Evolutionary conservation across 2,888 invertebrate genomes (phyloP), one percentile per base, ranked within the genome.

Genomic region (Drosophila demipolita): DNA sequence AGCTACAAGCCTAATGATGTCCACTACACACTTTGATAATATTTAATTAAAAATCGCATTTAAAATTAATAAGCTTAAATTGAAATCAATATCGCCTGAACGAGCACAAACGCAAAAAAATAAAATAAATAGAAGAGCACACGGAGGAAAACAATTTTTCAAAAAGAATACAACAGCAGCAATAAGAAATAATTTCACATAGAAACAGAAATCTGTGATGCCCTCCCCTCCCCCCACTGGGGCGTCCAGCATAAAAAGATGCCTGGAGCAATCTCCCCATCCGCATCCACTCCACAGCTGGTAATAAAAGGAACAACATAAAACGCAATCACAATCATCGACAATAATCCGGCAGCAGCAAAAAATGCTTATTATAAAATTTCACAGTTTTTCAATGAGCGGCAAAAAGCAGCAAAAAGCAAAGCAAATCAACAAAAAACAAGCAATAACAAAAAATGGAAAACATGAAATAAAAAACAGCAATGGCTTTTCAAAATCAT

Each of bases 401-500:
- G 70, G 59, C 68, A 78, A 66, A 81, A 73, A 71, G 63, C 66
- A 54, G 45, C 57, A 54, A 55, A 33, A 61, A 58, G 36, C 59
- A 77, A 77, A 77, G 64, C 62, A 52, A 73, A 65, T 48, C 35
- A 64, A 57, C 40, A 63, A 58, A 59, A 2, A 7, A 45, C 11
- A 15, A n/a, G n/a, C 40, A 42, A 60, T 52, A 59, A 52, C 63
- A 66, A 60, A 54, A 49, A 53, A 15, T 45, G 55, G 60, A 66
- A 60, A 57, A 80, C 83, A 73, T 64, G 49, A 35, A 55, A 62
- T 33, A 68, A 71, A 71, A 73, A 68, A 64, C 74, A 68, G 78
- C 89, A 91, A 91, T 91, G 91, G 91, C 90, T 91, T 91, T 91
- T 91, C 86, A 91, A 91, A 91, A 91, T 89, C 91, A 91, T 91